Base-by-base conservation (phyloP, 2,888 invertebrate species). In the Byasa hedistus region DNA sequence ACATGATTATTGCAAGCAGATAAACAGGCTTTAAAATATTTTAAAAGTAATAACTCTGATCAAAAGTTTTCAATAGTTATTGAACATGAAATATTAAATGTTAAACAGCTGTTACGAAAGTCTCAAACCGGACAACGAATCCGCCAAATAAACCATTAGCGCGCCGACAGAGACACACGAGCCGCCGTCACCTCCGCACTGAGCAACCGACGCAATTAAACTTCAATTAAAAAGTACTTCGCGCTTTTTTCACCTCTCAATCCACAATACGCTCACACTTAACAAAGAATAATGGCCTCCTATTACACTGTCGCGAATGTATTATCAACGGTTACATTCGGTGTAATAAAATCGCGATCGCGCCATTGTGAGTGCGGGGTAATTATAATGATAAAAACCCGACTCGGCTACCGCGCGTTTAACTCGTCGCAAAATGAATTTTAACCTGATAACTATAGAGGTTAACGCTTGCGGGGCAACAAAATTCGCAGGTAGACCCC, bases 271-370 rank as follows among this genome's bases (percentile, higher is more conserved):
- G 27, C 36, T 72, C 73, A 72, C 70, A 72, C 75, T 73, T 72
- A 73, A 80, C 75, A 79, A 74, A 70, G 60, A 69, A 73, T 72
- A 78, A 77, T 76, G 72, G 39, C 74, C 56, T 71, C 73, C 79
- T 76, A 83, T 82, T 77, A 83, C 77, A 75, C 79, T 79, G 82
- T 80, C 73, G 75, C 81, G 76, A 83, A 85, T 83, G 79, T 75
- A 82, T 85, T 86, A 80, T 78, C 73, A 65, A 72, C 75, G 79
- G 77, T 76, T 77, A 79, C 77, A 78, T 76, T 77, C 76, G 71
- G 73, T 75, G 72, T 73, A 80, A 79, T 83, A 79, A 83, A 85
- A 84, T 82, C 79, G 79, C 81, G 78, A 80, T 78, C 74, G 71
- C 72, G 76, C 76, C 72, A 80, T 82, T 81, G 74, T 81, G 70